phyloP scores from a whole-genome alignment of 1,140 invertebrate genomes.

The Caenorhabditis remanei region DNA sequence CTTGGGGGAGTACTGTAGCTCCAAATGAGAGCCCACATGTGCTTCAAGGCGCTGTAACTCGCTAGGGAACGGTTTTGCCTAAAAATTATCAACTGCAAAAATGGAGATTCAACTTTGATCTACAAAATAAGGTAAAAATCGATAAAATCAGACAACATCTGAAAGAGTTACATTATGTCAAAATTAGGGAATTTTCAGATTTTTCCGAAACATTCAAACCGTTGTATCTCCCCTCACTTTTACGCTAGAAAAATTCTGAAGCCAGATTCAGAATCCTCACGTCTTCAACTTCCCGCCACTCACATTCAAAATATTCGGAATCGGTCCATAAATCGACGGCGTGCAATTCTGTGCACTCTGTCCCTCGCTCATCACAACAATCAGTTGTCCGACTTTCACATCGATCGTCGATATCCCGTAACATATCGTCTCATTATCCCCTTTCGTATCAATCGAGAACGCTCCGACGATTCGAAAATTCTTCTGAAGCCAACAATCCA shows the following conservation, averaged over 20 bases:
- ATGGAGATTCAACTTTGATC: neutral
- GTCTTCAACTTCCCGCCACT: neutral
- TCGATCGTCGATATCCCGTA: neutral
- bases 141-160: too few relatives aligned
- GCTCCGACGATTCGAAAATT: neutral
- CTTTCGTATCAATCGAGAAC: neutral
- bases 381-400: neutral
- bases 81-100: neutral
- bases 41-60: too few relatives aligned
- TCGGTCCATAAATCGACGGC: conserved; percentile 1
- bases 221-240: too few relatives aligned
- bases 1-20: too few relatives aligned
- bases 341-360: conserved; percentile 45
- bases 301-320: conserved; percentile 46
- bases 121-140: too few relatives aligned
- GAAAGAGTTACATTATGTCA: too few relatives aligned
- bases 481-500: conserved; percentile 8
- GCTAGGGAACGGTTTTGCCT: too few relatives aligned
- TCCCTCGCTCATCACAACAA: conserved; percentile 37
- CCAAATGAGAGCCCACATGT: too few relatives aligned
- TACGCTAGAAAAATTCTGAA: too few relatives aligned
- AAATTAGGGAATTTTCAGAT: too few relatives aligned
- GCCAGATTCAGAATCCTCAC: too few relatives aligned
- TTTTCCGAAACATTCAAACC: too few relatives aligned
- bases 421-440: conserved; percentile 9